Base-by-base conservation (phyloP, 1,140 invertebrate species). In the Hypothenemus hampei region DNA sequence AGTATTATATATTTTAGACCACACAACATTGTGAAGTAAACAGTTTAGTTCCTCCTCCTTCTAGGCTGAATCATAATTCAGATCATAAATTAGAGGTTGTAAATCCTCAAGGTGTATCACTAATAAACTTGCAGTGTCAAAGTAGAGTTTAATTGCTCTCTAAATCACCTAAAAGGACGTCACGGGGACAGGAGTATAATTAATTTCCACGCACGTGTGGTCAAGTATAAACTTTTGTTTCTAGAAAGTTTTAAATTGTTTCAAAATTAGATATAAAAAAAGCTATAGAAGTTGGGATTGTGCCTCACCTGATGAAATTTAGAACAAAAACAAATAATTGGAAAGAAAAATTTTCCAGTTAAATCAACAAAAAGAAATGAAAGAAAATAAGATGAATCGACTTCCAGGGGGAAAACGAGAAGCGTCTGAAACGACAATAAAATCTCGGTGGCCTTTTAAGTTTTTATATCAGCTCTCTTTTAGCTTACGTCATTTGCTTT, bases 401-500 rank as follows among this genome's bases (percentile, higher is more conserved):
- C n/a, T n/a, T n/a, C n/a, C n/a, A n/a, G n/a, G n/a, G n/a, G n/a
- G n/a, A n/a, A n/a, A n/a, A n/a, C n/a, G n/a, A n/a, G n/a, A n/a
- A n/a, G n/a, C n/a, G n/a, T 3, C 50, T 39, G 43, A 46, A 46
- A 54, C 15, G 51, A 46, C 23, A 56, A 56, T 48, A 56, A 56
- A 55, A 48, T 15, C 54, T 41, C 11, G 19, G 36, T 13, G 11
- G 18, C 45, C 46, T 46, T 56, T 49, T 43, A 26, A 56, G 23
- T 56, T 56, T 56, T 56, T 48, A 46, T 37, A 15, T 46, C n/a
- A n/a, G n/a, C 37, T 50, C 41, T 56, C 52, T 58, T 63, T 60
- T 39, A 44, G 55, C 54, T 65, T 61, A 63, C 63, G 65, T 66
- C 65, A 64, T 66, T 66, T 65, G 61, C 65, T 61, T 67, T 65